Base-by-base conservation (phyloP, 1,140 invertebrate species). In the Drosophila nannoptera region DNA sequence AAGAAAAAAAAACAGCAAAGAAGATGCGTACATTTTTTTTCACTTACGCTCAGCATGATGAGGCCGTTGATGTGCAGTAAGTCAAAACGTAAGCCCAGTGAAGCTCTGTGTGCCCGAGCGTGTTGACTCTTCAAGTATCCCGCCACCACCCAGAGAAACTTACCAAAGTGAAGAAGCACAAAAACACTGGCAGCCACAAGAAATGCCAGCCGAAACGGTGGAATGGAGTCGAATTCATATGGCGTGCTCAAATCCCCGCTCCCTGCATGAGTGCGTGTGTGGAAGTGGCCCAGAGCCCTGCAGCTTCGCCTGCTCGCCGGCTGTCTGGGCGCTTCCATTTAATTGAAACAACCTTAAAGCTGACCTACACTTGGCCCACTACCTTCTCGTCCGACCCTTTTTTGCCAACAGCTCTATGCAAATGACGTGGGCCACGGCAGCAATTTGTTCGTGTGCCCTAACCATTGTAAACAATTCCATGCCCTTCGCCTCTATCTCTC, bases 281-380 rank as follows among this genome's bases (percentile, higher is more conserved):
- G 35, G 48, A 32, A 29, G 3, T 36, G 43, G n/a, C 14, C 11
- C 0, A 6, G 46, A 11, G 16, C 9, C 45, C 3, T 31, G 9
- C 11, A 49, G 29, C 29, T 32, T 49, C 29, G 11, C 46, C n/a
- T 2, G 1, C 40, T 43, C n/a, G 40, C 4, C 2, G 46, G 29
- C 35, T 43, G 40, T 12, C 69, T 74, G 62, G 40, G 52, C 29
- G 42, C 11, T 80, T 65, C 72, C 74, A 80, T 83, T 84, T 83
- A 83, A 83, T 83, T 83, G 81, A 86, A 72, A 66, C 76, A 68
- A 73, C 80, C 80, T 86, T 83, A 62, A 83, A 84, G 80, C 71
- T 84, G 66, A 55, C 49, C 62, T 45, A n/a, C 35, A 36, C 46
- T 54, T 78, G 64, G 72, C 65, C 33, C 9, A 53, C 11, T 45